phyloP scores from a whole-genome alignment of 2,797 vertebrate species.

The Enteromius fasciolatus region DNA sequence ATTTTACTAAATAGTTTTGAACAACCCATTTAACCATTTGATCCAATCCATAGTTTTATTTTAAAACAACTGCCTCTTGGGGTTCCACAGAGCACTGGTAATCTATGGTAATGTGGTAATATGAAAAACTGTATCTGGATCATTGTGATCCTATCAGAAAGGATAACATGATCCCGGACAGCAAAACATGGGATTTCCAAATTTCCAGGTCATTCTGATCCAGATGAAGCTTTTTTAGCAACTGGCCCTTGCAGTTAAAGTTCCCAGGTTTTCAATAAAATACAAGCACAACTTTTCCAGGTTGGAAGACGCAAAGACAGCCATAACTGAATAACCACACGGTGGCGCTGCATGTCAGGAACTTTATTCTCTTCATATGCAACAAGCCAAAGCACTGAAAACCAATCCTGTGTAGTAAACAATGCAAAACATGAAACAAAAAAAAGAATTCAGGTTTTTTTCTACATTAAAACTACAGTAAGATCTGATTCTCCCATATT shows the following conservation, averaged over 20 bases:
- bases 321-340: conserved; percentile 20
- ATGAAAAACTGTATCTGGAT: no score
- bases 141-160: no score
- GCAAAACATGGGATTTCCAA: no score
- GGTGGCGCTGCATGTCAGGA: conserved; percentile 18
- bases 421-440: not conserved
- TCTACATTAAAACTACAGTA: conserved; percentile 41
- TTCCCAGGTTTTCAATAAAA: not conserved
- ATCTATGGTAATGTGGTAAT: no score
- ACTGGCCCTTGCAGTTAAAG: not conserved
- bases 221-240: no score
- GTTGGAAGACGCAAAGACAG: not conserved
- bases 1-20: no score
- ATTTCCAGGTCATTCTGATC: no score
- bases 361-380: conserved; percentile 16
- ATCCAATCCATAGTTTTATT: no score
- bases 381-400: conserved; percentile 7
- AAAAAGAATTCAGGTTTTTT: not conserved
- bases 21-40: no score
- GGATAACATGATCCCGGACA: no score
- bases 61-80: no score
- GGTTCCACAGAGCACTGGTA: no score
- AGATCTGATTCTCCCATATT: not conserved
- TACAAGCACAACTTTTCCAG: not conserved
- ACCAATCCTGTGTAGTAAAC: not conserved